These are phyloP conservation scores for Pinna nobilis DNA, from an alignment of 1,140 invertebrate species.

Conservation along the genomic window DNA sequence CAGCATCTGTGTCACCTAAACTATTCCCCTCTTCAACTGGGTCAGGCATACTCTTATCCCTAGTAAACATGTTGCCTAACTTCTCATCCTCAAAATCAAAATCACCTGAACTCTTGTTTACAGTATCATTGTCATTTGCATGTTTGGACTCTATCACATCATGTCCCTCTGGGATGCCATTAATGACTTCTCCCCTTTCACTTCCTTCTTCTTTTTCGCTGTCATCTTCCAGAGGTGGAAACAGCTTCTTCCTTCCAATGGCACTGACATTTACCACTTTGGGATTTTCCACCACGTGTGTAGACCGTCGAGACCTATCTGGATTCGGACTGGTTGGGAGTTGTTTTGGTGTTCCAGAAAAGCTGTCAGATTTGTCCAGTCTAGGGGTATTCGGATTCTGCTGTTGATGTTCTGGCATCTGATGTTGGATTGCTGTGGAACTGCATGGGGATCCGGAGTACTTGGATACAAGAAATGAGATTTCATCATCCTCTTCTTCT, in stretches of 20 bases:
- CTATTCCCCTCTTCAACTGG: too few relatives aligned
- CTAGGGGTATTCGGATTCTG: background rate
- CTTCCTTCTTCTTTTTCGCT: background rate
- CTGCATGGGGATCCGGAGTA: too few relatives aligned
- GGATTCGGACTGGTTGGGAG: constrained; percentile 59
- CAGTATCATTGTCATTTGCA: background rate
- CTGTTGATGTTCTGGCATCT: background rate
- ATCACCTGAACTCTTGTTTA: background rate
- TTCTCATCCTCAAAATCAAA: too few relatives aligned
- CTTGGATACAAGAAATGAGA: too few relatives aligned
- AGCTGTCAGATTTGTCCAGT: constrained; percentile 33
- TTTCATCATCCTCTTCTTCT: background rate
- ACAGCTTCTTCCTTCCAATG: constrained; percentile 37
- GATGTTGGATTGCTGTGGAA: background rate
- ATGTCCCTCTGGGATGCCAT: too few relatives aligned
- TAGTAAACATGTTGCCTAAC: too few relatives aligned
- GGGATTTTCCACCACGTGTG: constrained; percentile 59
- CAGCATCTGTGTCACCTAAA: too few relatives aligned
- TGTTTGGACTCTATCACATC: background rate
- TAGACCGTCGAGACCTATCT: constrained; percentile 59
- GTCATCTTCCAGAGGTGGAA: constrained; percentile 26
- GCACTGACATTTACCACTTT: constrained; percentile 51
- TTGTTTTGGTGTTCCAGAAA: constrained; percentile 46
- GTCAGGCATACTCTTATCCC: too few relatives aligned
- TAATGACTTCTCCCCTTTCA: background rate